Base-by-base conservation (phyloP, 2,797 vertebrate species). In the Hydrocynus forskahlii region DNA sequence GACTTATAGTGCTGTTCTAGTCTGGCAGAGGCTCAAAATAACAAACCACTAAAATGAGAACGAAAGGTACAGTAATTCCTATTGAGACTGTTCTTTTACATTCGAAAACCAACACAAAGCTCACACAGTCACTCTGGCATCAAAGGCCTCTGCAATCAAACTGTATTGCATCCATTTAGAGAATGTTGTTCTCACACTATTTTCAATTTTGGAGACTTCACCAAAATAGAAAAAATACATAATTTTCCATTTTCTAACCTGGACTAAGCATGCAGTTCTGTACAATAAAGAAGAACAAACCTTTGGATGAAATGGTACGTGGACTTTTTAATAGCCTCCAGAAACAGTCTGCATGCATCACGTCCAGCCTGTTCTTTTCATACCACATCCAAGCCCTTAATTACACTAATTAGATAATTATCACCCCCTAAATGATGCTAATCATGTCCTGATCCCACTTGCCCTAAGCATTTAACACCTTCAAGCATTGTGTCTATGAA, bases 331-430 rank as follows among this genome's bases (percentile, higher is more conserved):
- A 69, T 69, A 48, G 43, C 43, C 45, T 48, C 8, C 43, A 69
- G n/a, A 45, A 69, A 48, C 67, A 48, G 23, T 23, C 67, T 21
- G 19, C 23, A 62, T 62, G 25, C 23, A 62, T 62, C 59, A 62
- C 21, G 13, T 25, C 12, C 59, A 62, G 21, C 1, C 59, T 62
- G 45, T 69, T 68, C 38, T 69, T 69, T 48, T 45, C 23, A 12
- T 21, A 4, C 67, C 10, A 48, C 67, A 48, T 69, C 40, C 67
- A 69, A 48, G 17, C 40, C n/a, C 19, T 69, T 69, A 69, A 69
- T 69, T 69, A 69, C 67, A 48, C 19, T 69, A 69, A 69, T 69
- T 69, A 69, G 40, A 21, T 69, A 23, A 69, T 69, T 69, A 69
- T 45, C n/a, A 69, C 2, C 12, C 67, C 9, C 59, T 62, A 25